phyloP scores from a whole-genome alignment of 2,797 vertebrate genomes.

The Gephyroberyx darwinii region DNA sequence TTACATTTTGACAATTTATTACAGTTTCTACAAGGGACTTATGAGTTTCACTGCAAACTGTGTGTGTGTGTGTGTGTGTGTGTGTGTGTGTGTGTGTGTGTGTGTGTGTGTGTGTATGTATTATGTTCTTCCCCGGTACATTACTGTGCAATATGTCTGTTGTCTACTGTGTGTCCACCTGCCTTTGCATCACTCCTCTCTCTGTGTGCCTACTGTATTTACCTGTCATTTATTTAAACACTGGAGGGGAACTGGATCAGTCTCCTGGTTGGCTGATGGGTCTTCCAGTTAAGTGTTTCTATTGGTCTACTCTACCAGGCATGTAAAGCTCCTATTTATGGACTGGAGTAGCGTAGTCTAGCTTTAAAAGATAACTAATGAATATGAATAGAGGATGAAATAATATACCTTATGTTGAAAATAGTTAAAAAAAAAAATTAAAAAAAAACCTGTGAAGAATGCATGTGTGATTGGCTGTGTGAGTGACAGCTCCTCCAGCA shows the following conservation, averaged over 20 bases:
- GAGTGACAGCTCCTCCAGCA: slow-evolving; percentile 69
- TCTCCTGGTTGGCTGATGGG: slow-evolving; percentile 53
- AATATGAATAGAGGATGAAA: slow-evolving; percentile 62
- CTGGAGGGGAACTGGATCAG: slow-evolving; percentile 51
- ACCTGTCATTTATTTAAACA: slow-evolving; percentile 50
- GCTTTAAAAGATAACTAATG: slow-evolving; percentile 64
- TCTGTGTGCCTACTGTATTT: slow-evolving; percentile 12
- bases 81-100: slow-evolving; percentile 5
- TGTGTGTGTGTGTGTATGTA: slow-evolving; percentile 10
- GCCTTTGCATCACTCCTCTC: slow-evolving; percentile 6
- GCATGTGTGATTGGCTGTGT: slow-evolving; percentile 68
- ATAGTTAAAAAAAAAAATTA: slow-evolving; percentile 57
- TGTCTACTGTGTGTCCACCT: slow-evolving; percentile 5
- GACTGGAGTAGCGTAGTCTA: slow-evolving; percentile 65
- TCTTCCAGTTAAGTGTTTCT: slow-evolving; percentile 48
- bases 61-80: slow-evolving; percentile 1
- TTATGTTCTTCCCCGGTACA: too few relatives aligned
- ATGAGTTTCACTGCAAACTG: slow-evolving; percentile 6
- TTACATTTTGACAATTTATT: too few relatives aligned
- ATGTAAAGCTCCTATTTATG: slow-evolving; percentile 67
- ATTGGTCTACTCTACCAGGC: slow-evolving; percentile 56
- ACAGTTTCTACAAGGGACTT: neutral
- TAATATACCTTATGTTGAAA: slow-evolving; percentile 55
- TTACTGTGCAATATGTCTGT: neutral
- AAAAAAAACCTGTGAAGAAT: slow-evolving; percentile 51